phyloP scores from a whole-genome alignment of 2,113 vertebrate species.

The Boulengeromyrus knoepffleri region DNA sequence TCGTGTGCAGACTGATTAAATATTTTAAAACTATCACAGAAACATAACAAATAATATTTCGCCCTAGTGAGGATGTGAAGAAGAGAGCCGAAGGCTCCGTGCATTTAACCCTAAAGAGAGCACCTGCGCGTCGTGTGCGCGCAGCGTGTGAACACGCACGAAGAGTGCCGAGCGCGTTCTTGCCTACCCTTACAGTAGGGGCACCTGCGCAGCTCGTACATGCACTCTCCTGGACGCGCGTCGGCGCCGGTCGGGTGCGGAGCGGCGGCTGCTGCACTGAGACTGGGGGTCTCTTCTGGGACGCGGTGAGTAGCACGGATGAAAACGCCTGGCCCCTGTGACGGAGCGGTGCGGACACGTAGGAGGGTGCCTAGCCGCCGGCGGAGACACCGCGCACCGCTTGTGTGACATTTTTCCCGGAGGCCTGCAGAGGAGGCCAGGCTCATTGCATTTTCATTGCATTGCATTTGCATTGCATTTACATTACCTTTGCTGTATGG shows the following conservation, averaged over 20 bases:
- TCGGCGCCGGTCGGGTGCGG: not conserved
- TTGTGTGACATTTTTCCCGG: slow-evolving; percentile 17
- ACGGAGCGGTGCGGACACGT: not conserved
- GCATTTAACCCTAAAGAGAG: not conserved
- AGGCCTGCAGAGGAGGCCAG: slow-evolving; percentile 26
- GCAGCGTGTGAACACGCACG: not conserved
- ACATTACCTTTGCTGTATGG: not conserved
- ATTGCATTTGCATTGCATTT: not conserved
- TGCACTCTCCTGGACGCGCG: slow-evolving; percentile 16
- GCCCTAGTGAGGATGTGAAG: not conserved
- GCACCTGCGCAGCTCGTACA: not conserved
- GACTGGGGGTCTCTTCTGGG: not conserved
- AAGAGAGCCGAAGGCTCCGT: not conserved
- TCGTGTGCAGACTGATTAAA: not conserved
- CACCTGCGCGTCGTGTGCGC: not conserved
- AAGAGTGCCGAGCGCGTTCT: not conserved
- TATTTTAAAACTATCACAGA: not conserved
- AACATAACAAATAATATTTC: not conserved
- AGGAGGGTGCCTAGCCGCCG: no score
- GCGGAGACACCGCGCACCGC: not conserved
- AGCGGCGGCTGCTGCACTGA: slow-evolving; percentile 19
- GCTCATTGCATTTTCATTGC: not conserved
- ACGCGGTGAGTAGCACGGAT: slow-evolving; percentile 21
- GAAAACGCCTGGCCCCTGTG: not conserved
- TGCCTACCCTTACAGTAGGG: not conserved